Base-by-base conservation (phyloP, 2,113 vertebrate genomes). In the Clarias macrocephalus region DNA sequence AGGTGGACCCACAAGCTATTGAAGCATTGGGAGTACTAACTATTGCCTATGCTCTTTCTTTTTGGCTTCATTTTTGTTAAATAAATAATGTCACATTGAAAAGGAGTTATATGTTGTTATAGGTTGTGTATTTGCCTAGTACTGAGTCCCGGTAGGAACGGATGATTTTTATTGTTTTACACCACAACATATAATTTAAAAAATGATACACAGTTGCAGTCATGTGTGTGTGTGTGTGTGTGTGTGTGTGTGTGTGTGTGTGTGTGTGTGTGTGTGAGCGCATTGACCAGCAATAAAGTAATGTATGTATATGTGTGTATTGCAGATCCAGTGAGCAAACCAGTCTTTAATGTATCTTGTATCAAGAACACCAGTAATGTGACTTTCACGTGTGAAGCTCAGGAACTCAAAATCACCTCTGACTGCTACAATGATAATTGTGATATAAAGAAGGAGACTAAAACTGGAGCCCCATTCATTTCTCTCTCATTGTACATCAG, bases 301-400 rank as follows among this genome's bases (percentile, higher is more conserved):
- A 33, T 21, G 18, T 6, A 16, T 56, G 18, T 86, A 13, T 37
- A 10, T 87, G 18, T 75, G 30, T 87, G 56, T 63, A 33, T 77
- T 21, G 16, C 62, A 88, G 86, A 80, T 65, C 86, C 60, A 84
- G 82, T 70, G 19, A 25, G 57, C n/a, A 12, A 83, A 48, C 86
- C 86, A 28, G 65, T n/a, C 10, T 23, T 88, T 25, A 68, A 23
- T 54, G 15, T 30, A 56, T 5, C 16, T 63, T 1, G 5, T 62
- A 25, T 37, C 48, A 88, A 30, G 65, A 52, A 28, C 56, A 60
- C 85, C 52, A 85, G 85, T 77, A 77, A 63, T 60, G 30, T 73
- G 30, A 72, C 63, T 68, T 9, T 87, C 30, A 82, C 30, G 0
- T 89, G 89, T 83, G 48, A 28, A 76, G 56, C 33, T 73, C 37